phyloP scores from a whole-genome alignment of 1,140 invertebrate genomes.

The Neodiprion virginianus region DNA sequence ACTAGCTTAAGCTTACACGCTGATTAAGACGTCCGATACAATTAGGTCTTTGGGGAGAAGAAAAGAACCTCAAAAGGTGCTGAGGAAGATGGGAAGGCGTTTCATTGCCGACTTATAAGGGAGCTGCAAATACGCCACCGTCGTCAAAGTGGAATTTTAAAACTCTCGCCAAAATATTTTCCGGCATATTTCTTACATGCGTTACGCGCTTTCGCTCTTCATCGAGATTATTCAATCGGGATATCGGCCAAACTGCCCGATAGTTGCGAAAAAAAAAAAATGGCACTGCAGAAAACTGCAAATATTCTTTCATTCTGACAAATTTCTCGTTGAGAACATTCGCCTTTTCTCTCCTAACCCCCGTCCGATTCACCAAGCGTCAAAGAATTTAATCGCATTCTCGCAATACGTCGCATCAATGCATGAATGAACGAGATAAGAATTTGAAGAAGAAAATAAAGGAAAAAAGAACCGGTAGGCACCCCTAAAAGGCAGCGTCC shows the following conservation, averaged over 20 bases:
- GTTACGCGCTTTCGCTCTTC: no score
- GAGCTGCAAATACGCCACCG: neutral
- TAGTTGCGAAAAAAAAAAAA: no score
- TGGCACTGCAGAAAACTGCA: no score
- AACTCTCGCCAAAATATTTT: neutral
- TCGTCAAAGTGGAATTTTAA: neutral
- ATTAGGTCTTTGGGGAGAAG: constrained; percentile 50
- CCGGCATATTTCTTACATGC: no score
- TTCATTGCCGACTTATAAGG: neutral
- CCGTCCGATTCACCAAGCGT: no score
- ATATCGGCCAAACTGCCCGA: no score
- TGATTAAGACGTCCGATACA: constrained; percentile 62
- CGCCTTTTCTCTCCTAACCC: no score
- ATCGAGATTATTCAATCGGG: no score
- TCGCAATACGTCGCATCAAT: neutral
- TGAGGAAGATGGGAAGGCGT: neutral
- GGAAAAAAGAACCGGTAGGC: constrained; percentile 26
- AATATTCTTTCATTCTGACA: no score
- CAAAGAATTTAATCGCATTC: neutral
- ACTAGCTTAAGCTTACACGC: constrained; percentile 50
- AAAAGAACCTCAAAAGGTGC: constrained; percentile 19
- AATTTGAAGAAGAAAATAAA: constrained; percentile 28
- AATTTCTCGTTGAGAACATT: no score
- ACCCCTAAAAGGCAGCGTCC: constrained; percentile 28
- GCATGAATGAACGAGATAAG: constrained; percentile 14